Base-by-base conservation (phyloP, 2,113 vertebrate species). In the Brachyhypopomus gauderio region DNA sequence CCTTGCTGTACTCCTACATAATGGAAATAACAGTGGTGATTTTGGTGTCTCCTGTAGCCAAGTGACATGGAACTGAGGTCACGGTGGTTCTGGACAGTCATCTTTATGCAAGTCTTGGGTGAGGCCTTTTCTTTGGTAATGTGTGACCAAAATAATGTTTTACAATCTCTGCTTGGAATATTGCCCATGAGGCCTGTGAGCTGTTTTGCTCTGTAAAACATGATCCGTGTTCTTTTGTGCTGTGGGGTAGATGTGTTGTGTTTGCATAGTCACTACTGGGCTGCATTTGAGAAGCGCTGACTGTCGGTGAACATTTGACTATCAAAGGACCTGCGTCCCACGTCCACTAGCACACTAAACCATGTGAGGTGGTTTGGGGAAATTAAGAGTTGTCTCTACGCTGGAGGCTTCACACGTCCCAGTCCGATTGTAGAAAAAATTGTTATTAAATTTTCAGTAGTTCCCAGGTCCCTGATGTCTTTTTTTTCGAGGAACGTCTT, bases 71-170 rank as follows among this genome's bases (percentile, higher is more conserved):
- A 56, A 1, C n/a, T 58, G 3, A 30, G 45, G 34, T 34, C 64
- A 17, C 27, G 3, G n/a, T 20, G 7, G 48, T 38, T 70, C 38
- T 11, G 64, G 62, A 20, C 81, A 17, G 11, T 56, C 70, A 52
- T 86, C 60, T 81, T 85, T 83, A 72, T 86, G 41, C 78, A 81
- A 38, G 34, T 22, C 72, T 62, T 45, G 69, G 86, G 80, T 88
- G 85, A 85, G 80, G 75, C 63, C 41, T 85, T 52, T 52, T 62
- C 76, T 85, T 3, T 85, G 20, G 77, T 52, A 80, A 82, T 45
- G 84, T 12, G 55, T 80, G 83, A 52, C 36, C 36, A 36, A 36
- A 67, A 30, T 16, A 64, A 17, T 5, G 1, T 27, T 30, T 16
- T 34, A 16, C 30, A 64, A 3, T 0, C 5, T 12, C 63, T 63